phyloP scores from a whole-genome alignment of 2,113 vertebrate genomes.

The Cheilinus undulatus region DNA sequence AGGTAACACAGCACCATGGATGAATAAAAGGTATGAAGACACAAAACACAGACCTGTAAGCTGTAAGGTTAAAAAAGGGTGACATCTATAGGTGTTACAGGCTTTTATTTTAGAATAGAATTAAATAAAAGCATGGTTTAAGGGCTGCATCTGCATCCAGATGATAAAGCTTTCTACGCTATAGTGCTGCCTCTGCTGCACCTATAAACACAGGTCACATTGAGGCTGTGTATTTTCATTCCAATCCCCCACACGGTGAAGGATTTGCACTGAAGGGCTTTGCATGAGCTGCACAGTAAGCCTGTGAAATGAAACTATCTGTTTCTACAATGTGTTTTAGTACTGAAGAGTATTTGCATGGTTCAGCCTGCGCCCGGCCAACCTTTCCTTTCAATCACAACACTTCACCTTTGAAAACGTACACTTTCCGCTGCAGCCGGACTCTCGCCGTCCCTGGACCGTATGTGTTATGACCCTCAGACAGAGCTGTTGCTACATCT shows the following conservation, averaged over 20 bases:
- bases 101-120: not conserved
- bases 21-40: no score
- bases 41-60: not conserved
- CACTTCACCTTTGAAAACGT: slow-evolving; percentile 12
- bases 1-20: no score
- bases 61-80: not conserved
- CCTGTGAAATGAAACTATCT: not conserved
- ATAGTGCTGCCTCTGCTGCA: not conserved
- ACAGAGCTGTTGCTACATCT: not conserved
- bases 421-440: no score
- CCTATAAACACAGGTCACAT: slow-evolving; percentile 27
- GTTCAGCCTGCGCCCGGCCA: slow-evolving; percentile 5
- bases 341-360: slow-evolving; percentile 1
- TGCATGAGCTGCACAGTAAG: slow-evolving; percentile 9
- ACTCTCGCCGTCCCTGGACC: not conserved
- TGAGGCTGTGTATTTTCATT: slow-evolving; percentile 5
- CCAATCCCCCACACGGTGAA: not conserved
- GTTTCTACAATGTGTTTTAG: not conserved
- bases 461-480: slow-evolving; percentile 6
- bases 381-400: not conserved
- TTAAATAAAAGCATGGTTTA: not conserved
- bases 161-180: not conserved
- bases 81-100: not conserved
- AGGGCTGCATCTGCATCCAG: not conserved
- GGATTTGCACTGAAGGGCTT: slow-evolving; percentile 37